Evolutionary conservation across 2,888 invertebrate species (phyloP).

Genomic region (Oxystoma pomonae): DNA sequence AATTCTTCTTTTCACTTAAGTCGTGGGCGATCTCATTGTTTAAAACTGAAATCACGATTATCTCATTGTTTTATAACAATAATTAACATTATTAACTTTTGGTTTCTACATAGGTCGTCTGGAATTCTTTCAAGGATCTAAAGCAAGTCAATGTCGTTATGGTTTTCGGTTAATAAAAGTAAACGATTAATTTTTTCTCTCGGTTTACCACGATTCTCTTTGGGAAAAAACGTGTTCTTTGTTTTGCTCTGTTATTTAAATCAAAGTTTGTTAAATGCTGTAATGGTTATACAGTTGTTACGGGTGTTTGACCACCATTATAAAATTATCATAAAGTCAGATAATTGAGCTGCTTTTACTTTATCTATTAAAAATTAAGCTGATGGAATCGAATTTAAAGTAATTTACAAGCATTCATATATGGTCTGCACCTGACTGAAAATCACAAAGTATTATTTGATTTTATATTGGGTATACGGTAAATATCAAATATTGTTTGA

Average conservation of each 20-base stretch:
- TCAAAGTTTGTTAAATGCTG: not conserved
- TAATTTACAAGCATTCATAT: not conserved
- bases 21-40: not conserved
- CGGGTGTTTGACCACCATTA: not conserved
- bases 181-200: not conserved
- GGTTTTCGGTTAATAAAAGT: constrained; percentile 5
- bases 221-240: not conserved
- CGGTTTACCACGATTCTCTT: not conserved
- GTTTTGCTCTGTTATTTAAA: not conserved
- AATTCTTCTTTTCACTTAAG: not conserved
- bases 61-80: not conserved
- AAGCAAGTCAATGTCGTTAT: constrained; percentile 1
- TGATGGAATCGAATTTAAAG: not conserved
- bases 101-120: not conserved
- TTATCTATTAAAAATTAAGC: not conserved
- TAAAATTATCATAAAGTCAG: not conserved
- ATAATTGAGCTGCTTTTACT: not conserved
- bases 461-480: not conserved
- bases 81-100: not conserved
- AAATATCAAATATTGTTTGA: not conserved
- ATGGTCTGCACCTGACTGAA: not conserved
- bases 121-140: not conserved
- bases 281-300: not conserved
- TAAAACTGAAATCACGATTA: not conserved
- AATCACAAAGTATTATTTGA: not conserved